Evolutionary conservation across 2,113 vertebrate genomes (phyloP), one percentile per base, ranked within the genome.

Genomic region (Hyaena hyaena): DNA sequence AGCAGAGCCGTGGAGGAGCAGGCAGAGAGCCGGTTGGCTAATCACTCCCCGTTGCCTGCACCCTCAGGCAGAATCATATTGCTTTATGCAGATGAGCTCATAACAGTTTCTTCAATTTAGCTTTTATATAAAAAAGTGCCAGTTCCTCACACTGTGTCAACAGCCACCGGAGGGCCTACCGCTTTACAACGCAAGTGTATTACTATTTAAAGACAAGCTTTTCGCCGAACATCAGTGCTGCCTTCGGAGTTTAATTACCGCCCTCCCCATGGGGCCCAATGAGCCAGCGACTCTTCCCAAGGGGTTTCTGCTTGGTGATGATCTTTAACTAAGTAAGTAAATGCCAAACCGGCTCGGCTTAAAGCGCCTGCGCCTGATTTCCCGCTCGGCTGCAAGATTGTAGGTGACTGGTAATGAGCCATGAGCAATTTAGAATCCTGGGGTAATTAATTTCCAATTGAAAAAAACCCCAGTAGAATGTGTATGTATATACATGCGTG

Each of bases 11-110:
- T 86, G 76, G 94, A 97, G 98, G 98, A 98, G 98, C 97, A 93
- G 96, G 96, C 98, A 98, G 98, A 98, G 98, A 98, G 98, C 98
- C 97, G 96, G 98, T 98, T 98, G 98, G 98, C 99, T 99, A 99
- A 99, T 99, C 98, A 98, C 99, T 99, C 99, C 99, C 99, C 98
- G 98, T 98, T 99, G 99, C 98, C 99, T 98, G 97, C 98, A 97
- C 99, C 99, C 99, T 98, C 95, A 97, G 99, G 99, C 99, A 97
- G 98, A 99, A 99, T 99, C 98, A 98, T 98, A 98, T 98, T 99
- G 98, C 99, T 99, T 99, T 99, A 99, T 99, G 99, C 99, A 99
- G 99, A 99, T 99, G 99, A 99, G 99, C 99, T 99, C 99, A 98
- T 98, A 99, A 99, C 99, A 98, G 99, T 99, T 99, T 98, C 99